Conservation (phyloP, 2,888 invertebrate species). For the Anaspis maculata region DNA sequence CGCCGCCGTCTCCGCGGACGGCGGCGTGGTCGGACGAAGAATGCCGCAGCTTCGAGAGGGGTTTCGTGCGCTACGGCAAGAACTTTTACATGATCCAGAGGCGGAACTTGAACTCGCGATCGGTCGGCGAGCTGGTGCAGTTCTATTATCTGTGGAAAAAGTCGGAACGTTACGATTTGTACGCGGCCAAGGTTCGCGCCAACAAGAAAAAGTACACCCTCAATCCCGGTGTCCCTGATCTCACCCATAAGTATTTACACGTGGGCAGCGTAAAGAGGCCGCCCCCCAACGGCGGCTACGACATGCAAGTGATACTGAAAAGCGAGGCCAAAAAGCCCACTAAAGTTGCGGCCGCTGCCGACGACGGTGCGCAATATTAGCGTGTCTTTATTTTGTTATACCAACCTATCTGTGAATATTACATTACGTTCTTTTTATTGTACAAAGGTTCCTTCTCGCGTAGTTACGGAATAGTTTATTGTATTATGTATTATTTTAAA, state of each 20-base stretch:
- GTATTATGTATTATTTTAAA: too few species aligned
- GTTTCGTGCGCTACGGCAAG: conserved; percentile 10
- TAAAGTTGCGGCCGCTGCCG: too few species aligned
- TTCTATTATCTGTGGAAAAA: conserved; percentile 16
- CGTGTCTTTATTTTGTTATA: too few species aligned
- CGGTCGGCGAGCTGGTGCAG: conserved; percentile 13
- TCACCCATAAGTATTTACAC: conserved; percentile 4
- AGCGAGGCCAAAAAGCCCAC: too few species aligned
- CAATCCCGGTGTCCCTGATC: conserved; percentile 14
- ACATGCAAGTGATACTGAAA: too few species aligned
- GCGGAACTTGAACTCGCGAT: conserved; percentile 1
- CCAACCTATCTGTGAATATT: too few species aligned
- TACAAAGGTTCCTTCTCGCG: too few species aligned
- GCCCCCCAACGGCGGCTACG: too few species aligned
- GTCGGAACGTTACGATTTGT: conserved; percentile 12
- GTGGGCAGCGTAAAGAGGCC: too few species aligned
- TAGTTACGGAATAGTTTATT: too few species aligned
- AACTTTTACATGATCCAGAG: conserved; percentile 13
- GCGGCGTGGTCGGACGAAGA: conserved; percentile 13
- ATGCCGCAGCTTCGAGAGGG: conserved; percentile 12
- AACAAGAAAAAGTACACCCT: conserved; percentile 11
- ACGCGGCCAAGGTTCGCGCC: conserved; percentile 9
- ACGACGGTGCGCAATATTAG: too few species aligned
- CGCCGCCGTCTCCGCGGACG: background rate
- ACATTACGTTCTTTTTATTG: too few species aligned